Evolutionary conservation across 35 echinoderm and acorn worm species (phyloP), one percentile per base, ranked within the genome.

Genomic region (Hemicentrotus pulcherrimus): DNA sequence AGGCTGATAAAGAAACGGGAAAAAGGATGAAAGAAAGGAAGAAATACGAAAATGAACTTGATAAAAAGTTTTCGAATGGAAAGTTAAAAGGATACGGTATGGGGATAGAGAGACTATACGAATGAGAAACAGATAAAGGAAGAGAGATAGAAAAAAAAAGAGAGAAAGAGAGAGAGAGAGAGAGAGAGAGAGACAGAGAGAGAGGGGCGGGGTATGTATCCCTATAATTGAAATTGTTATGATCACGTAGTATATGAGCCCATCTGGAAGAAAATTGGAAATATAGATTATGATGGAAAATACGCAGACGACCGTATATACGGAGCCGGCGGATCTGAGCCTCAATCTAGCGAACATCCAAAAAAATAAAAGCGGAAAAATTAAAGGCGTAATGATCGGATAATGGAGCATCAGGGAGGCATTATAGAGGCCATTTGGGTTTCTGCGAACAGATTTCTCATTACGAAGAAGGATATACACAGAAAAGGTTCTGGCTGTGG

Each of bases 161-260:
- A 24, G 22, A 78, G 19, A 70, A 2, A n/a, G 65, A n/a, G 28
- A 78, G 65, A 28, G 19, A 28, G 0, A 78, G 28, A 28, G 65
- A 78, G 19, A 28, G 28, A 24, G 28, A 71, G 28, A 78, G 28
- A 22, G 6, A 0, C 5, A 22, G 61, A 22, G 61, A 70, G 15
- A 5, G 61, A 24, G 16, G 24, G 19, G 15, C 5, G 65, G 6
- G 6, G 3, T 22, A n/a, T 28, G 65, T 78, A 78, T 78, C 28
- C 65, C 19, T 78, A 78, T 78, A 78, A 78, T 78, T 78, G 65
- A 78, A 78, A n/a, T 78, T n/a, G 65, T 78, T 78, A 78, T 78
- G 65, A 78, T 78, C 65, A 78, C 65, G 65, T n/a, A 55, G 7
- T 14, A 41, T 41, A 55, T 55, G 50, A 55, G 50, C 50, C 50